Base-by-base conservation (phyloP, 2,888 invertebrate species). In the Morpho deidamia region DNA sequence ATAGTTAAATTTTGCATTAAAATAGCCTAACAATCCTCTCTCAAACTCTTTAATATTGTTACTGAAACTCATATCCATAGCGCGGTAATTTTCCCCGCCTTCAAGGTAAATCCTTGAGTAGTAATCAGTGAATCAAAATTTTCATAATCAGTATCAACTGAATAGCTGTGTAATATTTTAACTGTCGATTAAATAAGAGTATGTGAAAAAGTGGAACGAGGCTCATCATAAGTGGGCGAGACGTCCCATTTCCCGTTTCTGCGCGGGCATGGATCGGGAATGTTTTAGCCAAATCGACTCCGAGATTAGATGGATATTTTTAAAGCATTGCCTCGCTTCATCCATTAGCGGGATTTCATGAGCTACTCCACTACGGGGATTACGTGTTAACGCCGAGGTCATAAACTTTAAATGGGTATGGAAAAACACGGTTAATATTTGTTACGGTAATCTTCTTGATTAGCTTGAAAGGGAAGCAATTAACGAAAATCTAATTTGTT, bases 281-380 rank as follows among this genome's bases (percentile, higher is more conserved):
- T 81, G 78, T 79, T 81, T 81, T 77, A 79, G 77, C 75, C 78
- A 76, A 78, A 81, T 81, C 78, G 81, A 77, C 78, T 78, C 73
- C 65, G 68, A 73, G 78, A 80, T 83, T 79, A 80, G 76, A 78
- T 72, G 78, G 79, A 81, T 83, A 82, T 83, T 82, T 81, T 83
- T 81, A 81, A 82, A 78, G 72, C 78, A 76, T 72, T 71, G 72
- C 77, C 75, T 75, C 79, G 81, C 75, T 73, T 78, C 71, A 75
- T 82, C 83, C 83, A 83, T 84, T 83, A 83, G 81, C 75, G 70
- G 72, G 72, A 77, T 81, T 79, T 81, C 76, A 76, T 72, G 78
- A 80, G 75, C 71, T 71, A 63, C 70, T 72, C 64, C 57, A 70
- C 66, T 71, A 70, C 68, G 71, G 72, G 71, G 70, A 73, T 74